Percentiles rank a stretch among this genome's conserved stretches.
Evolutionary conservation across 1,140 invertebrate species (phyloP).

Genomic region (Heliconius melpomene): DNA sequence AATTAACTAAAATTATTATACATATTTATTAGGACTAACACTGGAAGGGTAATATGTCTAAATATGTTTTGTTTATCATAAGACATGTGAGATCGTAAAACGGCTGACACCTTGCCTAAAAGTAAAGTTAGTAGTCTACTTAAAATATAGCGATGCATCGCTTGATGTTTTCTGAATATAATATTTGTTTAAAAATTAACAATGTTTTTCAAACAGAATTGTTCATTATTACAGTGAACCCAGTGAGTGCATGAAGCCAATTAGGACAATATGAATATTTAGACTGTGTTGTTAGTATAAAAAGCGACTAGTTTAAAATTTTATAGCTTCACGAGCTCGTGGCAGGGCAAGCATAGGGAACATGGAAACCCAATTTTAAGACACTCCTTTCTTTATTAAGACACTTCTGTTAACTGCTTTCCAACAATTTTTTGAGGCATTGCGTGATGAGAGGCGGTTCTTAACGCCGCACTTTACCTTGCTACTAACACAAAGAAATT

Average conservation of each 20-base stretch:
- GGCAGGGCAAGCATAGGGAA: background rate
- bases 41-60: slow-evolving; percentile 27
- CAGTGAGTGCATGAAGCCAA: too few relatives aligned
- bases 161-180: background rate
- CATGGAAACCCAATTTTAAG: background rate
- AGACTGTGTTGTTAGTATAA: too few relatives aligned
- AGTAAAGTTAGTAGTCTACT: background rate
- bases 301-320: background rate
- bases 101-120: slow-evolving; percentile 32
- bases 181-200: too few relatives aligned
- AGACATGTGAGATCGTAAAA: slow-evolving; percentile 34
- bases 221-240: too few relatives aligned
- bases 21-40: background rate
- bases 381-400: background rate
- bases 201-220: too few relatives aligned
- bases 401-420: background rate
- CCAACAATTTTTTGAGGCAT: background rate
- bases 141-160: background rate
- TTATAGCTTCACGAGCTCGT: background rate
- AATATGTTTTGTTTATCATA: slow-evolving; percentile 39
- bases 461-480: background rate
- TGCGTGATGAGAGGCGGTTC: background rate
- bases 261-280: too few relatives aligned
- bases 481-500: background rate
- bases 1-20: slow-evolving; percentile 5